These are phyloP conservation scores for Drosophila bocqueti DNA, from an alignment of 1,140 invertebrate genomes.

Conservation along the genomic window DNA sequence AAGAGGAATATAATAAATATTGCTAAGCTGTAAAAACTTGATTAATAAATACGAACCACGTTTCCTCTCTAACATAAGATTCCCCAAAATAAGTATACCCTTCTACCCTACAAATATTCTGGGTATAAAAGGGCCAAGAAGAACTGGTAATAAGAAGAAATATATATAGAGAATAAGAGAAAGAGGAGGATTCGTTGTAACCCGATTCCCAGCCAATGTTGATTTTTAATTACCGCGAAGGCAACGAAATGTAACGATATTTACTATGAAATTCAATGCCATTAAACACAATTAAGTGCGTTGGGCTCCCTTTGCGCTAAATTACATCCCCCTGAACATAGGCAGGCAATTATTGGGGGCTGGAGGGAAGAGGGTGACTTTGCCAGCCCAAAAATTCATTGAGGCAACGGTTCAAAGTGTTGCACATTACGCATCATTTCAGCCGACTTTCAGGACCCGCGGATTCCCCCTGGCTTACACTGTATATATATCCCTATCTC, in stretches of 20 bases:
- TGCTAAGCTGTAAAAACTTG: too few relatives aligned
- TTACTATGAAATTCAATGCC: slow-evolving; percentile 76
- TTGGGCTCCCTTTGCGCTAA: slow-evolving; percentile 7
- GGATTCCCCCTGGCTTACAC: background rate
- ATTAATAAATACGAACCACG: background rate
- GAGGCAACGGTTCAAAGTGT: slow-evolving; percentile 71
- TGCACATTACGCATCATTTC: slow-evolving; percentile 79
- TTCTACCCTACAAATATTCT: too few relatives aligned
- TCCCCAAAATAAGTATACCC: background rate
- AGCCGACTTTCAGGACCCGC: slow-evolving; percentile 21
- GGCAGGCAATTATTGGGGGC: slow-evolving; percentile 59
- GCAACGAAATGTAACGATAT: slow-evolving; percentile 60
- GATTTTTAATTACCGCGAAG: slow-evolving; percentile 56
- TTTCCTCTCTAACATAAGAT: too few relatives aligned
- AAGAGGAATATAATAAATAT: background rate
- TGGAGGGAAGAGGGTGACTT: background rate
- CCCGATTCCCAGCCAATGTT: slow-evolving; percentile 40
- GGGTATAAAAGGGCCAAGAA: background rate
- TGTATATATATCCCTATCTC: slow-evolving; percentile 12
- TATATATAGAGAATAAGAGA: background rate
- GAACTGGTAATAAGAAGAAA: background rate
- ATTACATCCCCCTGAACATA: slow-evolving; percentile 32
- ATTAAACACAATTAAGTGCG: slow-evolving; percentile 76
- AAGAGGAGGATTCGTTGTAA: slow-evolving; percentile 4
- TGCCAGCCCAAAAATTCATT: slow-evolving; percentile 61